A percentile compares a stretch with the other conserved stretches of the same genome.
These are phyloP conservation scores for Sipha flava DNA, from an alignment of 1,140 invertebrate species.

Conservation along the genomic window DNA sequence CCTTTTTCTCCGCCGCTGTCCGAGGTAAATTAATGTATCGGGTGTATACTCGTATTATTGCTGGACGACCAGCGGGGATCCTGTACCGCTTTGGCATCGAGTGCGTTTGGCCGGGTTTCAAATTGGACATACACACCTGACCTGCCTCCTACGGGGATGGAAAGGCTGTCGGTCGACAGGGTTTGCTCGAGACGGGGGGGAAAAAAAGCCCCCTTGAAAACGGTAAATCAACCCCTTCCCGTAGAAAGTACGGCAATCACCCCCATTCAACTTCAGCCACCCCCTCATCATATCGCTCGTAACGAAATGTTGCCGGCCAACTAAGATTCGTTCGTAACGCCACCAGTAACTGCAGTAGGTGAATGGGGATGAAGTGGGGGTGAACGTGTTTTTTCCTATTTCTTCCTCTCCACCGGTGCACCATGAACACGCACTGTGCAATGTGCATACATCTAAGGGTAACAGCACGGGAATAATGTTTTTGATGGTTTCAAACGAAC, in stretches of 20 bases:
- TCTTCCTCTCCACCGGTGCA: too few species aligned
- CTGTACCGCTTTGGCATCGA: constrained; percentile 15
- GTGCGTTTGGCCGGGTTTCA: constrained; percentile 19
- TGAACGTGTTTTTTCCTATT: not conserved
- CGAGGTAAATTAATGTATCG: constrained; percentile 26
- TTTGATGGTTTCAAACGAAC: too few species aligned
- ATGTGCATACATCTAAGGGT: too few species aligned
- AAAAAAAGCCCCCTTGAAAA: constrained; percentile 16
- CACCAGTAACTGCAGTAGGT: too few species aligned
- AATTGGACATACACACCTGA: constrained; percentile 11
- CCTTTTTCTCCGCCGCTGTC: not conserved
- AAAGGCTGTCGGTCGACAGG: not conserved
- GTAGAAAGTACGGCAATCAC: not conserved
- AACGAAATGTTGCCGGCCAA: not conserved
- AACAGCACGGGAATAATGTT: too few species aligned
- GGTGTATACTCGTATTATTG: not conserved
- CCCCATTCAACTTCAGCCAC: not conserved
- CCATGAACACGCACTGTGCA: too few species aligned
- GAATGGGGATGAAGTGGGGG: not conserved
- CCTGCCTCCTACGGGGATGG: not conserved
- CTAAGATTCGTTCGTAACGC: not conserved
- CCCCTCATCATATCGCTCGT: not conserved
- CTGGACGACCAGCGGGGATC: not conserved
- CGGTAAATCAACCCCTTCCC: constrained; percentile 29
- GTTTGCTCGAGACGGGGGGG: not conserved